These are phyloP conservation scores for Hirtodrosophila cameraria DNA, from an alignment of 2,888 invertebrate genomes.

Conservation along the genomic window DNA sequence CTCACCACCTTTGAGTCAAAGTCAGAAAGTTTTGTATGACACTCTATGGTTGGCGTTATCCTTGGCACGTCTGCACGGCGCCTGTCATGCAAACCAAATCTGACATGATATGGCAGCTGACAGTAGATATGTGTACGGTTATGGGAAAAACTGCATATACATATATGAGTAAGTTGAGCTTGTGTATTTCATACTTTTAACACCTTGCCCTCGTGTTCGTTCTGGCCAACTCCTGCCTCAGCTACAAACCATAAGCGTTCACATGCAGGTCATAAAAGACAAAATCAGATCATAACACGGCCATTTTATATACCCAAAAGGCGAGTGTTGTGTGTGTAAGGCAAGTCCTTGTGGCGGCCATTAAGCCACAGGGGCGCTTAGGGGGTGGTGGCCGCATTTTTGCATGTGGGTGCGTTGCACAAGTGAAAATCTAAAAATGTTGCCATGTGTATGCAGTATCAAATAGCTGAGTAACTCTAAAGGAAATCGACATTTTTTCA, in stretches of 20 bases:
- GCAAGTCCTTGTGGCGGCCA: slow-evolving; percentile 3
- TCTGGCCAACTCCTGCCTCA: background rate
- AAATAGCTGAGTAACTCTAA: slow-evolving; percentile 6
- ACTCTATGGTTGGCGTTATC: slow-evolving; percentile 58
- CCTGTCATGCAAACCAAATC: slow-evolving; percentile 71
- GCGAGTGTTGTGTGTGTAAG: slow-evolving; percentile 21
- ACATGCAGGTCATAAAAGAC: slow-evolving; percentile 61
- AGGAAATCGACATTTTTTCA: background rate
- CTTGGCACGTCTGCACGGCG: slow-evolving; percentile 68
- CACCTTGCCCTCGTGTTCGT: slow-evolving; percentile 21
- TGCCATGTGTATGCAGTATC: slow-evolving; percentile 8
- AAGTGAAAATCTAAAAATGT: slow-evolving; percentile 5
- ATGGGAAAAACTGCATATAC: slow-evolving; percentile 37
- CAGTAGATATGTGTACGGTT: slow-evolving; percentile 32
- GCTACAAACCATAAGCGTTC: slow-evolving; percentile 60
- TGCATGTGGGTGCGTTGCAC: slow-evolving; percentile 1
- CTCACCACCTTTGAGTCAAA: background rate
- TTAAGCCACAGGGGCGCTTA: slow-evolving; percentile 29
- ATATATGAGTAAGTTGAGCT: slow-evolving; percentile 21
- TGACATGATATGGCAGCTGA: slow-evolving; percentile 73
- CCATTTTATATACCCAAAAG: slow-evolving; percentile 44
- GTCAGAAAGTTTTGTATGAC: slow-evolving; percentile 35
- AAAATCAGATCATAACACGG: slow-evolving; percentile 54
- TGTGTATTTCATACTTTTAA: slow-evolving; percentile 49
- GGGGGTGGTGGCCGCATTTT: background rate